A percentile compares a stretch with the other conserved stretches of the same genome.
phyloP scores from a whole-genome alignment of 2,888 invertebrate genomes.

The Ophioninae sp. region DNA sequence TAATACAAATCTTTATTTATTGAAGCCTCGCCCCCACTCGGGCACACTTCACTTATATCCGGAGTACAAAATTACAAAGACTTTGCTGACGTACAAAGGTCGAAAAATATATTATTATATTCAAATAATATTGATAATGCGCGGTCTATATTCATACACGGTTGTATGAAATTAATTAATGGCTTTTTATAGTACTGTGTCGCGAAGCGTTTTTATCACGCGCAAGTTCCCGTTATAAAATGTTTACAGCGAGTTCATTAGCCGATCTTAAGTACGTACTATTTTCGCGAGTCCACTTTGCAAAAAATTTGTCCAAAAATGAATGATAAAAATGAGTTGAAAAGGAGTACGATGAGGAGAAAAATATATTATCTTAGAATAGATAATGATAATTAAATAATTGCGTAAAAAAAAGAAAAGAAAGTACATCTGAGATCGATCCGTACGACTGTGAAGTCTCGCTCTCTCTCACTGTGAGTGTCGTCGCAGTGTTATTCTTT shows the following conservation, averaged over 20 bases:
- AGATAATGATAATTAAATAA: conserved; percentile 32
- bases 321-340: conserved; percentile 1
- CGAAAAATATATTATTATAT: conserved; percentile 70
- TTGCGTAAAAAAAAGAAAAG: conserved; percentile 42
- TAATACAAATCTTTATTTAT: conserved; percentile 68
- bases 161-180: conserved; percentile 53
- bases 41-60: conserved; percentile 55
- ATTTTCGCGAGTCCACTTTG: conserved; percentile 26
- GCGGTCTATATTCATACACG: conserved; percentile 10
- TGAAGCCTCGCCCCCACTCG: conserved; percentile 29
- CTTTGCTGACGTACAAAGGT: conserved; percentile 64
- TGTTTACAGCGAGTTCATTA: conserved; percentile 13
- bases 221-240: background rate
- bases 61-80: conserved; percentile 68
- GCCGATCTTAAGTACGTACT: conserved; percentile 53
- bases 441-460: background rate
- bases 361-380: conserved; percentile 41
- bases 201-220: conserved; percentile 1
- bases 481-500: conserved; percentile 15
- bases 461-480: background rate
- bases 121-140: conserved; percentile 50
- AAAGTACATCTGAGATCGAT: conserved; percentile 50
- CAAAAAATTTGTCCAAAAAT: background rate
- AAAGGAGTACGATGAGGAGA: conserved; percentile 6
- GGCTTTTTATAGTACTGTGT: conserved; percentile 4